Conservation (phyloP, 2,797 vertebrate genomes). For the Gadopsis bispinosus region DNA sequence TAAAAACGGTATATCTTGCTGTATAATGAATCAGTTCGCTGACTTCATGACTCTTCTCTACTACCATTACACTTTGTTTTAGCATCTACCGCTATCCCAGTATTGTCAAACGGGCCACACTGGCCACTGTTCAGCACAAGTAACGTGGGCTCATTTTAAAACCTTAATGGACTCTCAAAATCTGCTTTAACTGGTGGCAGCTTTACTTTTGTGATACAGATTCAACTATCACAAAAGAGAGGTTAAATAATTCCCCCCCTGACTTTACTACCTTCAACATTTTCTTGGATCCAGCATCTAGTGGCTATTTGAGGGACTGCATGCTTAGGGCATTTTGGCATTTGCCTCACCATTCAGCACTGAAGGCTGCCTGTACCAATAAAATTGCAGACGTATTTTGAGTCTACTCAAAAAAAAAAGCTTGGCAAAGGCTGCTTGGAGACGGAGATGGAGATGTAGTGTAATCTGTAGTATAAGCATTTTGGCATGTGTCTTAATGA, state of each 20-base stretch:
- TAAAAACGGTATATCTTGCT: not conserved
- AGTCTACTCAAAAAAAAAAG: constrained; percentile 1
- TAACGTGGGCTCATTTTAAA: not conserved
- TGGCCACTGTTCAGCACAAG: not conserved
- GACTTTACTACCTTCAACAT: not conserved
- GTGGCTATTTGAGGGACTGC: not conserved
- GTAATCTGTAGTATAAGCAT: not conserved
- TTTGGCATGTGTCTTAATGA: not conserved
- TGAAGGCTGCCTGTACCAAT: not conserved
- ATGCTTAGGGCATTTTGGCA: not conserved
- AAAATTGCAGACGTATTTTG: not conserved
- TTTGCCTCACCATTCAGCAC: not conserved
- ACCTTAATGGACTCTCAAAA: too few relatives aligned
- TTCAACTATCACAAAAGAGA: not conserved
- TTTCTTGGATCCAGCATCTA: not conserved
- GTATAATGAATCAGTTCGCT: not conserved
- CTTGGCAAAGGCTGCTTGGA: not conserved
- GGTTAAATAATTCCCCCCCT: too few relatives aligned
- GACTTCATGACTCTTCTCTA: not conserved
- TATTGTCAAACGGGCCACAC: not conserved
- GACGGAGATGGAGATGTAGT: not conserved
- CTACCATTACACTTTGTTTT: not conserved
- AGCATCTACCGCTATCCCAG: not conserved
- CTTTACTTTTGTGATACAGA: not conserved
- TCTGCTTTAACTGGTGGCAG: too few relatives aligned